Evolutionary conservation across 2,888 invertebrate species (phyloP).

Genomic region (Troides helena): DNA sequence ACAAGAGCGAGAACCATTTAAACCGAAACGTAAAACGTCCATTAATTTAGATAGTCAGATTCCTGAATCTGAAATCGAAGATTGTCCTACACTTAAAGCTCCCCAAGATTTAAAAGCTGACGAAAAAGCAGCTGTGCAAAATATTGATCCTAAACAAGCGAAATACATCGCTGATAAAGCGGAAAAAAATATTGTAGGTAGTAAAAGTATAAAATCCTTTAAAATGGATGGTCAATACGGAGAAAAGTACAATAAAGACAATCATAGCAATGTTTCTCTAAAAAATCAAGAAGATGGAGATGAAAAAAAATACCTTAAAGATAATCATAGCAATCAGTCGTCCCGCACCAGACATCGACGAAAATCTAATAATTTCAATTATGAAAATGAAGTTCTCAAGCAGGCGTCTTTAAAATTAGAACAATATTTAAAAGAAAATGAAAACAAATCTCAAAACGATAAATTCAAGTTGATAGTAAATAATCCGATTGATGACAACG

Average conservation of each 20-base stretch:
- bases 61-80: slow-evolving; percentile 76
- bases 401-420: slow-evolving; percentile 78
- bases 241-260: slow-evolving; percentile 66
- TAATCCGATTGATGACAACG: slow-evolving; percentile 54
- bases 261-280: slow-evolving; percentile 65
- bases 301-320: slow-evolving; percentile 68
- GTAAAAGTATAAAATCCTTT: slow-evolving; percentile 65
- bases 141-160: slow-evolving; percentile 63
- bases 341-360: slow-evolving; percentile 55
- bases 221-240: slow-evolving; percentile 69
- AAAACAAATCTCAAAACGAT: slow-evolving; percentile 47
- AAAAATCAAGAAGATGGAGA: slow-evolving; percentile 66
- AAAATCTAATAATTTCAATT: slow-evolving; percentile 80
- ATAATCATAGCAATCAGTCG: slow-evolving; percentile 73
- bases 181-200: slow-evolving; percentile 60
- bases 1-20: slow-evolving; percentile 58
- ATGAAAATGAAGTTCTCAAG: slow-evolving; percentile 81
- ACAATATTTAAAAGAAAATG: slow-evolving; percentile 69
- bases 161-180: slow-evolving; percentile 65
- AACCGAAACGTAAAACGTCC: slow-evolving; percentile 69
- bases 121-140: slow-evolving; percentile 69
- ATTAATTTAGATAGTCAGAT: slow-evolving; percentile 61
- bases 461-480: slow-evolving; percentile 60
- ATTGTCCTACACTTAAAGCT: slow-evolving; percentile 73
- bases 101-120: slow-evolving; percentile 77